Percentiles rank a stretch among this genome's conserved stretches.
Evolutionary conservation across 2,888 invertebrate genomes (phyloP).

Genomic region (Harpagoxenus sublaevis): DNA sequence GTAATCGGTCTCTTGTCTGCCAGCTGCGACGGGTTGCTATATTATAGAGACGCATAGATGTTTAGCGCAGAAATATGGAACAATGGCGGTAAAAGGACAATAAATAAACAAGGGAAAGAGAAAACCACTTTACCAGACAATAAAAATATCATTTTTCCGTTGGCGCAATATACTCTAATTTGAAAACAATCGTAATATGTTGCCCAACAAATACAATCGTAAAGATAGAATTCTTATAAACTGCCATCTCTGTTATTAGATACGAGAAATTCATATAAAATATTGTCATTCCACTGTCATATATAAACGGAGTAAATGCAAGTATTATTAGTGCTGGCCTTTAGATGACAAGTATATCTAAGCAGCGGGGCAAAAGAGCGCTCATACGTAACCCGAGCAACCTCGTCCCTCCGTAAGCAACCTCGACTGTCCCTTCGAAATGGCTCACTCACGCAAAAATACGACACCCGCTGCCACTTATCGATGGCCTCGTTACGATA

Average conservation of each 20-base stretch:
- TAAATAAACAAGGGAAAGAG: conserved; percentile 60
- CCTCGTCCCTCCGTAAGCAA: conserved; percentile 50
- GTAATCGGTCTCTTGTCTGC: conserved; percentile 77
- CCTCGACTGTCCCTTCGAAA: conserved; percentile 58
- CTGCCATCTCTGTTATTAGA: not conserved
- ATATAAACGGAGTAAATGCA: not conserved
- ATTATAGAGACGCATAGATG: conserved; percentile 83
- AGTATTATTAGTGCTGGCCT: conserved; percentile 63
- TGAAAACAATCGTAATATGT: not conserved
- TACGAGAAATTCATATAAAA: not conserved
- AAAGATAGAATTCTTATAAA: not conserved
- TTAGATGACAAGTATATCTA: conserved; percentile 57
- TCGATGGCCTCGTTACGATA: conserved; percentile 78
- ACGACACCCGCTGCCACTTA: conserved; percentile 78
- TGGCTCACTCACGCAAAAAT: conserved; percentile 68
- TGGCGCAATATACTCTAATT: not conserved
- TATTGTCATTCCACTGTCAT: not conserved
- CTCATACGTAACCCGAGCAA: conserved; percentile 64
- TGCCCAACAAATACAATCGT: not conserved
- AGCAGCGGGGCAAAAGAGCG: conserved; percentile 61
- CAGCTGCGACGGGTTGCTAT: conserved; percentile 83
- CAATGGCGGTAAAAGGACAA: conserved; percentile 78
- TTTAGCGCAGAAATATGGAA: conserved; percentile 73
- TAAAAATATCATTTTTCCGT: conserved; percentile 18
- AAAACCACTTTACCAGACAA: not conserved